Conservation (phyloP, 2,797 vertebrate species). For the Helostoma temminkii region DNA sequence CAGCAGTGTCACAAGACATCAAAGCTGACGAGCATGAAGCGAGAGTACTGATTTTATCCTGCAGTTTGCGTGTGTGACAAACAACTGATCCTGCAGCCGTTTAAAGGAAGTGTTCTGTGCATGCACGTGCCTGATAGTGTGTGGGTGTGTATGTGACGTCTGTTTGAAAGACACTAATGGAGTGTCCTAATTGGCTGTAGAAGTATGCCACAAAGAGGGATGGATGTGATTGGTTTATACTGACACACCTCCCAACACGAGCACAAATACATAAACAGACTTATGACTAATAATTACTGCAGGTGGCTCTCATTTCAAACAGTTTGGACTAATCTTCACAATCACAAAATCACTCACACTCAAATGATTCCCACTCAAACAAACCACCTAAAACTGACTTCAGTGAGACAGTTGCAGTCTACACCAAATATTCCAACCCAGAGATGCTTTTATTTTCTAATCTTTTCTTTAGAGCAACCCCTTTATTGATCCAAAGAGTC, state of each 20-base stretch:
- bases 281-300: not conserved
- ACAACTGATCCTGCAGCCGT: slow-evolving; percentile 29
- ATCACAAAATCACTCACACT: too few relatives aligned
- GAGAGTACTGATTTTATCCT: slow-evolving; percentile 11
- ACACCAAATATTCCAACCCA: not conserved
- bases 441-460: not conserved
- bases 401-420: too few relatives aligned
- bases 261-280: slow-evolving; percentile 1
- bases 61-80: slow-evolving; percentile 27
- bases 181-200: slow-evolving; percentile 29
- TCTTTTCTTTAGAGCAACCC: not conserved
- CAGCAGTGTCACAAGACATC: slow-evolving; percentile 5
- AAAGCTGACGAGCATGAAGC: not conserved
- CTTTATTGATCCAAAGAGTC: not conserved
- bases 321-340: not conserved
- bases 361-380: not conserved
- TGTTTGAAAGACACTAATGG: slow-evolving; percentile 33
- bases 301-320: not conserved
- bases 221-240: slow-evolving; percentile 36
- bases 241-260: slow-evolving; percentile 26
- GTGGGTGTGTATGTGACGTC: not conserved
- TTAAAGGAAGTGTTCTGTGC: slow-evolving; percentile 4
- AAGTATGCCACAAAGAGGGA: slow-evolving; percentile 24
- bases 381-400: too few relatives aligned
- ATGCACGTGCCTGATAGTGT: not conserved